These are phyloP conservation scores for Melopsittacus undulatus DNA, from an alignment of 2,797 vertebrate genomes.

Conservation along the genomic window DNA sequence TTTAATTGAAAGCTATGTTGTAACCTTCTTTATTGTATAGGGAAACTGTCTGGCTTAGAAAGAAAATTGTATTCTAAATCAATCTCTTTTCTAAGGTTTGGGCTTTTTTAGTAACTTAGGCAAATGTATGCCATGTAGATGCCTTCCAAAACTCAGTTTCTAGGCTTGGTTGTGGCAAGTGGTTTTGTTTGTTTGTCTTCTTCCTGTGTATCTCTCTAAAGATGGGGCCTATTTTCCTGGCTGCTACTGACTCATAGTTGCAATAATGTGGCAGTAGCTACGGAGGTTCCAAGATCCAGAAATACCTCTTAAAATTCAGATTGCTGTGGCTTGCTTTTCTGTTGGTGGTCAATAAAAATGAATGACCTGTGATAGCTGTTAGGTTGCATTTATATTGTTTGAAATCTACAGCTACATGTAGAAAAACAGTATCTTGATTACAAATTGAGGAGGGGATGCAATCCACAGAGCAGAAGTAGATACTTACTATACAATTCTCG, in stretches of 20 bases:
- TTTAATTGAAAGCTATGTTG: background rate
- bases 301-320: background rate
- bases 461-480: background rate
- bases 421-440: background rate
- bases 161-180: background rate
- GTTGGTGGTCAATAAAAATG: background rate
- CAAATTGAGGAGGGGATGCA: background rate
- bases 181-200: background rate
- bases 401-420: background rate
- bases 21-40: background rate
- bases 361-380: background rate
- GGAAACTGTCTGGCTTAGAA: background rate
- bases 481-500: background rate
- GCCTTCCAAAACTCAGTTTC: background rate
- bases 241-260: background rate
- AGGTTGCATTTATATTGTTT: background rate
- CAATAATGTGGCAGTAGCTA: background rate
- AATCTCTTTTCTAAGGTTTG: background rate
- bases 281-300: background rate
- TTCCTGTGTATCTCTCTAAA: background rate
- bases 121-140: background rate
- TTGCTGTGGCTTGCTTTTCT: background rate
- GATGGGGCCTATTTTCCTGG: background rate
- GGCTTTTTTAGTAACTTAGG: background rate
- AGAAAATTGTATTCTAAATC: background rate